phyloP scores from a whole-genome alignment of 2,888 invertebrate genomes.

The Meganola albula region DNA sequence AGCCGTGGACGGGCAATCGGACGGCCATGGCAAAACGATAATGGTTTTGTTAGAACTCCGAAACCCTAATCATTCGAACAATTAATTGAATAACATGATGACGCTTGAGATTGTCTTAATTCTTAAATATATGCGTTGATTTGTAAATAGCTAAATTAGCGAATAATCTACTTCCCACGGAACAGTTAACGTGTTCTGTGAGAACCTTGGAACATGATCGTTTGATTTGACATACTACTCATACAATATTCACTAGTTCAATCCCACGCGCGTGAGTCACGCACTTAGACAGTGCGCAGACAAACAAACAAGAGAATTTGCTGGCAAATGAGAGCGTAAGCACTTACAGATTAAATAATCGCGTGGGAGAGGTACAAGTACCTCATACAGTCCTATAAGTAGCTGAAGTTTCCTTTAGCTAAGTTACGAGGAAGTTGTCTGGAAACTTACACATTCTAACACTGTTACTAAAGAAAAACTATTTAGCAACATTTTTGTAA shows the following conservation, averaged over 20 bases:
- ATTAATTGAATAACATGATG: too few species aligned
- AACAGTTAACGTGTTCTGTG: slow-evolving; percentile 15
- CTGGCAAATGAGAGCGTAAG: slow-evolving; percentile 28
- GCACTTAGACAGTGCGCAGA: slow-evolving; percentile 54
- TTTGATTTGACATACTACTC: slow-evolving; percentile 22
- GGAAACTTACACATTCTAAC: too few species aligned
- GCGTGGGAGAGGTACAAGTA: slow-evolving; percentile 22
- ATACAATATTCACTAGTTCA: slow-evolving; percentile 29
- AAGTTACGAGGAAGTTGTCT: too few species aligned
- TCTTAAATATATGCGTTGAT: slow-evolving; percentile 7
- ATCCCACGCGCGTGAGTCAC: slow-evolving; percentile 61
- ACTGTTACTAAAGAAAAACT: too few species aligned
- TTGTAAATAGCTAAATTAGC: slow-evolving; percentile 10
- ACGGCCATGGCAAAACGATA: too few species aligned
- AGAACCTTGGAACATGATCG: slow-evolving; percentile 32
- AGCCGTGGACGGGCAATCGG: too few species aligned
- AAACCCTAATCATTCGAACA: too few species aligned
- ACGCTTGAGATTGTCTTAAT: too few species aligned
- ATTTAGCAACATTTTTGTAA: too few species aligned
- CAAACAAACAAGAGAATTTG: slow-evolving; percentile 44
- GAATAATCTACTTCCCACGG: slow-evolving; percentile 22
- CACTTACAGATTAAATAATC: slow-evolving; percentile 14
- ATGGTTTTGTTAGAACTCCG: too few species aligned
- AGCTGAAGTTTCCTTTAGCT: too few species aligned
- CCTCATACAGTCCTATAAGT: too few species aligned